A percentile compares a stretch with the other conserved stretches of the same genome.
Evolutionary conservation across 2,797 vertebrate genomes (phyloP).

Genomic region (Hirundo rustica): DNA sequence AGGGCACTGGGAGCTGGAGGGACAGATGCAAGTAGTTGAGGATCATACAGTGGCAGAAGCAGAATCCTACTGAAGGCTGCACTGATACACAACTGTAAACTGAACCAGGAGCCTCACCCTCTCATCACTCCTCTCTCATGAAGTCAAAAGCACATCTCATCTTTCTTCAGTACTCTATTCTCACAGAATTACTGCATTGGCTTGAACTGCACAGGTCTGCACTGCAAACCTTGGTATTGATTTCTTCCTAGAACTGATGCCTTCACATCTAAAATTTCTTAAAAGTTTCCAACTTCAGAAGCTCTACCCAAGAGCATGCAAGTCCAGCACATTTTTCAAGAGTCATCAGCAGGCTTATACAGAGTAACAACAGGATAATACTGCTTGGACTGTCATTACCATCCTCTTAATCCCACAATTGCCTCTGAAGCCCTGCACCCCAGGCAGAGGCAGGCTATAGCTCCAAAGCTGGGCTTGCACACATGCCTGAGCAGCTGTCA

Average conservation of each 20-base stretch:
- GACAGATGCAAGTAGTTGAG: not conserved
- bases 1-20: not conserved
- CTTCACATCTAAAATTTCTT: accelerated
- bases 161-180: not conserved
- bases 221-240: not conserved
- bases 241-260: not conserved
- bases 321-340: not conserved
- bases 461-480: not conserved
- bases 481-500: accelerated
- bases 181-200: not conserved
- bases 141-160: not conserved
- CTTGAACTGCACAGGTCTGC: not conserved
- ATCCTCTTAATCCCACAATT: accelerated
- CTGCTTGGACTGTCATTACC: not conserved
- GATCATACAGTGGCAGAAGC: not conserved
- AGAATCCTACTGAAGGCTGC: not conserved
- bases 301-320: not conserved
- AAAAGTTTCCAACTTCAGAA: not conserved
- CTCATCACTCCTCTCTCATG: not conserved
- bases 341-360: not conserved
- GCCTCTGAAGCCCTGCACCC: accelerated
- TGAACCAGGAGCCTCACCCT: not conserved
- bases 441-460: not conserved
- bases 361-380: not conserved
- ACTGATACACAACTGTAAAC: not conserved